A percentile compares a stretch with the other conserved stretches of the same genome.
These are phyloP conservation scores for Poeciliopsis turneri DNA, from an alignment of 2,797 vertebrate species.

Conservation along the genomic window DNA sequence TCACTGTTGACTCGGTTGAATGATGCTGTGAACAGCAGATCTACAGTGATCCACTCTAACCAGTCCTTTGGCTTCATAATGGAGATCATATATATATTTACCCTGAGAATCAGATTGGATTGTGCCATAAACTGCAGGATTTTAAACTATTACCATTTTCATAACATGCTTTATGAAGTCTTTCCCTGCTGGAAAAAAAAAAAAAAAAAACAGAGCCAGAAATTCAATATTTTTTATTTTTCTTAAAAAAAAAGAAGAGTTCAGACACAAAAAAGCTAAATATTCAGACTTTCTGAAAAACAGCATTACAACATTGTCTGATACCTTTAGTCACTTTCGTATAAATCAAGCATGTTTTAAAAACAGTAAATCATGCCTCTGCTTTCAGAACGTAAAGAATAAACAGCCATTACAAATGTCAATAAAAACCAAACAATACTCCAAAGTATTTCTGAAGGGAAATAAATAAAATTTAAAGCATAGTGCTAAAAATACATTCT, in stretches of 20 bases:
- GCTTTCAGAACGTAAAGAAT: slow-evolving; percentile 32
- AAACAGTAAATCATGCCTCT: slow-evolving; percentile 50
- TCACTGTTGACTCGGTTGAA: background rate
- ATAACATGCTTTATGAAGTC: no score
- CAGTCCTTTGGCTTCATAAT: no score
- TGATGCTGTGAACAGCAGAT: background rate
- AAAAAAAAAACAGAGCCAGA: background rate
- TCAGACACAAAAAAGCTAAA: slow-evolving; percentile 62
- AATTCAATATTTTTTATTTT: slow-evolving; percentile 18
- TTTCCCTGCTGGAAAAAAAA: no score
- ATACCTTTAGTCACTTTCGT: slow-evolving; percentile 45
- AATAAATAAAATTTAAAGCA: slow-evolving; percentile 74
- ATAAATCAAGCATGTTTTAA: slow-evolving; percentile 55
- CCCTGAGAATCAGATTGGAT: no score
- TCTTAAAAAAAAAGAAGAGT: slow-evolving; percentile 62
- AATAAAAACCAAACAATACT: slow-evolving; percentile 24
- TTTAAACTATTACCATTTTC: background rate
- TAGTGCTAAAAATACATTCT: slow-evolving; percentile 82
- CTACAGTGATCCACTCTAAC: background rate
- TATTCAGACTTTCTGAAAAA: slow-evolving; percentile 67
- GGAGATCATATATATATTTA: no score
- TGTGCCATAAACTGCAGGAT: background rate
- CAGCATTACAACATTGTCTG: slow-evolving; percentile 59
- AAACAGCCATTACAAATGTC: slow-evolving; percentile 52
- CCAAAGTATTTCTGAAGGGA: slow-evolving; percentile 69